Conservation (phyloP, 2,113 vertebrate genomes). For the Tragelaphus imberbis region DNA sequence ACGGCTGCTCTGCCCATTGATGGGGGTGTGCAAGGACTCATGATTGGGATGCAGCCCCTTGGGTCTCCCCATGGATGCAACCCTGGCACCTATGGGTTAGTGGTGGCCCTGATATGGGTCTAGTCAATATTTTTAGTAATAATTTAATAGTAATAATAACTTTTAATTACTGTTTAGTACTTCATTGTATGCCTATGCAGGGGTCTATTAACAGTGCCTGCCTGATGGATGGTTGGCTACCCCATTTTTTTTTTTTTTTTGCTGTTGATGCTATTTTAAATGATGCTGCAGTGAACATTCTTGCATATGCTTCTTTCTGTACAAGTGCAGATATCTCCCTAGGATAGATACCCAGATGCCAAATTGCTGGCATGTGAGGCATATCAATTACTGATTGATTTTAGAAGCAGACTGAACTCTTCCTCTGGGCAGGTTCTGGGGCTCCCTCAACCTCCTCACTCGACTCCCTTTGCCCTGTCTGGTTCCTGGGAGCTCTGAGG, state of each 20-base stretch:
- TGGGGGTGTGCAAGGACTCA: no score
- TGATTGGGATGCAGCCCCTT: fast-evolving
- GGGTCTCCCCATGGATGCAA: neutral
- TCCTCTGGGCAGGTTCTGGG: no score
- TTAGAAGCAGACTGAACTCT: neutral
- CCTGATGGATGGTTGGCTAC: neutral
- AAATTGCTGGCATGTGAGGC: neutral
- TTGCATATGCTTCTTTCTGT: neutral
- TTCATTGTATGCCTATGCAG: neutral
- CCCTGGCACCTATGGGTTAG: neutral
- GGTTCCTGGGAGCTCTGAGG: neutral
- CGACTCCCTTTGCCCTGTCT: fast-evolving
- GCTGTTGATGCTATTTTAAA: neutral
- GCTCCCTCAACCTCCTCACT: fast-evolving
- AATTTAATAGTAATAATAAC: neutral
- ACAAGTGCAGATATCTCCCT: neutral
- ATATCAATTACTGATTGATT: fast-evolving
- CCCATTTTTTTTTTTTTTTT: neutral
- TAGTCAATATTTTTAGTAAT: neutral
- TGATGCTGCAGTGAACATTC: neutral
- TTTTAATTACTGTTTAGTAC: neutral
- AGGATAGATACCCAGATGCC: neutral
- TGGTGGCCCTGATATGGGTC: neutral
- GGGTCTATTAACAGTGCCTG: neutral
- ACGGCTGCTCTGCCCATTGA: neutral